Base-by-base conservation (phyloP, 1,140 invertebrate genomes). In the Drosophila hydei region DNA sequence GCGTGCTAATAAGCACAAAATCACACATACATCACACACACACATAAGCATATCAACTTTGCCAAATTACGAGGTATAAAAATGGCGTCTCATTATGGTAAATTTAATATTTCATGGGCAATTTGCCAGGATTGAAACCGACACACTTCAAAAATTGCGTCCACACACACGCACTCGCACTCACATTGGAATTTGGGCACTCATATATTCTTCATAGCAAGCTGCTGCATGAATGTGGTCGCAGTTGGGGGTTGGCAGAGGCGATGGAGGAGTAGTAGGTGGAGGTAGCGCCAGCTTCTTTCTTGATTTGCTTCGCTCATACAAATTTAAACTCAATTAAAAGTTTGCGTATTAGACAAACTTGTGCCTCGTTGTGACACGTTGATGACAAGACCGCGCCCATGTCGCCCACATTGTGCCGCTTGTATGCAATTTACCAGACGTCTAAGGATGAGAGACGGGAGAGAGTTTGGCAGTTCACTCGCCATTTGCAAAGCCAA, bases 241-340 rank as follows among this genome's bases (percentile, higher is more conserved):
- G 36, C 36, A 9, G 14, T 11, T 18, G 43, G 3, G 19, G 43
- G 8, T 1, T 14, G 25, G 14, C 2, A 14, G n/a, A 18, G 5
- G 50, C 6, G 25, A 8, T 8, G 12, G 27, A 16, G 5, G 11
- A 42, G 21, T 5, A 1, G 19, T 1, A n/a, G 18, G 9, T 12
- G 16, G 30, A 27, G 30, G 16, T 3, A 33, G 30, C 9, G 19
- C 25, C 52, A 27, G 9, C 72, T 36, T 40, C 72, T 76, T 78
- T 71, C 64, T 68, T 72, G 43, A 61, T 64, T 40, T 58, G 48
- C 58, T 64, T 50, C 67, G 65, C 73, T 87, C 81, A 87, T 87
- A 75, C 77, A 87, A 87, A 81, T 87, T 87, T 87, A 87, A 87
- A 87, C 83, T 87, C 83, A 87, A 87, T 87, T 87, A 87, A 88